Evolutionary conservation across 2,113 vertebrate species (phyloP).

Genomic region (Setophaga kirtlandii): DNA sequence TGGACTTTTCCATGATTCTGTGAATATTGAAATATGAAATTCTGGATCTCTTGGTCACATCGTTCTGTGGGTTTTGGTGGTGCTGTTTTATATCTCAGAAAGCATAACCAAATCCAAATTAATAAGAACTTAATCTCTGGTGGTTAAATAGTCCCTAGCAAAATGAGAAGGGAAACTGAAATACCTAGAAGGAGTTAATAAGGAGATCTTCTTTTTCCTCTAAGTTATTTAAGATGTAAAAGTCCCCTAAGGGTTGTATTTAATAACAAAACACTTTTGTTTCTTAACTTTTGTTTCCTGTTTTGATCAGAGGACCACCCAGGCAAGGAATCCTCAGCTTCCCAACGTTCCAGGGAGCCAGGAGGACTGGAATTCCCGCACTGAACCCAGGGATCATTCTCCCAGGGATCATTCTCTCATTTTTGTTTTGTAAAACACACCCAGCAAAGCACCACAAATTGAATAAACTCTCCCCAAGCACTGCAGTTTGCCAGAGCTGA

Average conservation of each 20-base stretch:
- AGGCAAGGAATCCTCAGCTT: background rate
- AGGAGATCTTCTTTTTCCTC: background rate
- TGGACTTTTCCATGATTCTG: background rate
- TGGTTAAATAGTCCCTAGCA: background rate
- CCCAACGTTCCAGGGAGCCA: background rate
- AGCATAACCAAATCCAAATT: background rate
- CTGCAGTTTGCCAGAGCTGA: background rate
- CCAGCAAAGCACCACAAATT: background rate
- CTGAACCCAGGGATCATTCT: background rate
- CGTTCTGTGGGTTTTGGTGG: fast-evolving
- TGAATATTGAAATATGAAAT: background rate
- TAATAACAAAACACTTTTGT: background rate
- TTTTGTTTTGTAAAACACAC: background rate
- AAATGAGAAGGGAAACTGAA: background rate
- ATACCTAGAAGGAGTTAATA: background rate
- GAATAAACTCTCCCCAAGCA: background rate
- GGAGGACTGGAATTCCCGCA: background rate
- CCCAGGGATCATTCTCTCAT: background rate
- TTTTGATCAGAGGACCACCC: background rate
- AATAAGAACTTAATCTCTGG: background rate
- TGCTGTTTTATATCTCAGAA: background rate
- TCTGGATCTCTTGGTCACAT: background rate
- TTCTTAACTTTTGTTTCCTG: background rate
- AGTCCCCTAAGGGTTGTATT: background rate
- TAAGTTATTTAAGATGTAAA: background rate